phyloP scores from a whole-genome alignment of 2,113 vertebrate species.

The Laticauda colubrina region DNA sequence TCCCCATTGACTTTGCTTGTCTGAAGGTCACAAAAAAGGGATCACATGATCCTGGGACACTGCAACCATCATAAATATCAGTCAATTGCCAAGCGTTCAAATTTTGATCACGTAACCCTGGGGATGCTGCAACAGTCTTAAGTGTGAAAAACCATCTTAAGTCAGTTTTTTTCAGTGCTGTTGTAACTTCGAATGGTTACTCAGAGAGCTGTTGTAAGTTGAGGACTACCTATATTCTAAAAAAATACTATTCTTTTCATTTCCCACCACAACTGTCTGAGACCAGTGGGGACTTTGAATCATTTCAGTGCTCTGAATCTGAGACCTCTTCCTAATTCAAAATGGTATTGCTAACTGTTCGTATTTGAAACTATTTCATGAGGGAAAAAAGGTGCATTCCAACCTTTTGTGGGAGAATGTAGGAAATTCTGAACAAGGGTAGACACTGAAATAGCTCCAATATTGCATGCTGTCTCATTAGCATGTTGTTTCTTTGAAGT shows the following conservation, averaged over 20 bases:
- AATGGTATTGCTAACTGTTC: background rate
- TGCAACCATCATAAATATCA: background rate
- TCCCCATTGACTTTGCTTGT: background rate
- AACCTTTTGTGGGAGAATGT: background rate
- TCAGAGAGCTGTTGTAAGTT: background rate
- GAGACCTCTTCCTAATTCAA: background rate
- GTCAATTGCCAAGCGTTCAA: background rate
- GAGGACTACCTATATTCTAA: background rate
- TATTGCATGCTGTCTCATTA: background rate
- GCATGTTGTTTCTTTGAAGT: background rate
- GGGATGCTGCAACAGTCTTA: background rate
- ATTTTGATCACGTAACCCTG: background rate
- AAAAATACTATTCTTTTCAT: background rate
- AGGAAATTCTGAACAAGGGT: background rate
- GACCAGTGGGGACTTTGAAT: background rate
- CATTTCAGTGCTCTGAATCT: background rate
- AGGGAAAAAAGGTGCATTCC: background rate
- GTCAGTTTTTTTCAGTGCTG: background rate
- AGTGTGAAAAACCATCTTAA: background rate
- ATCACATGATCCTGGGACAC: background rate
- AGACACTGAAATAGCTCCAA: background rate
- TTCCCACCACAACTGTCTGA: background rate
- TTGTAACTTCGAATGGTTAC: background rate
- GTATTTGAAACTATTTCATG: background rate
- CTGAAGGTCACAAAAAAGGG: background rate